Evolutionary conservation across 2,888 invertebrate genomes (phyloP), one percentile per base, ranked within the genome.

Genomic region (Folsomia manolachei): DNA sequence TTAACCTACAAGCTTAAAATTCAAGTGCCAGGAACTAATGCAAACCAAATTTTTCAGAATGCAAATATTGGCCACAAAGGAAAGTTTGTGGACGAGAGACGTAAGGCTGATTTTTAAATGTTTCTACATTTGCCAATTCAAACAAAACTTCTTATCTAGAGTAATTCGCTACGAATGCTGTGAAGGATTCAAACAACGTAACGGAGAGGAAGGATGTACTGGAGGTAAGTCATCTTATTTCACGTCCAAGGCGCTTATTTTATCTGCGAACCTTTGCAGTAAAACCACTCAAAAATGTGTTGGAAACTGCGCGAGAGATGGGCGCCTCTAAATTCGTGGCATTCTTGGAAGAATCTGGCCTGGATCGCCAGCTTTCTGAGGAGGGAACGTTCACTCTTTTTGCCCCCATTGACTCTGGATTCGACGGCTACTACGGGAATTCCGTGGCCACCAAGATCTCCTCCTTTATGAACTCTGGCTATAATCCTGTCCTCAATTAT

Each of bases 141-240:
- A 51, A 51, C 51, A 51, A 51, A 51, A 9, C 11, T 9, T 51
- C 51, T 11, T 9, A 51, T 51, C n/a, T n/a, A 85, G 85, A 9
- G 77, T 84, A 2, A 79, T 86, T 4, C 83, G 85, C 1, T 86
- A 86, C 80, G 86, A 86, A 72, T 87, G 87, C 75, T 87, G 87
- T 73, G 85, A 85, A 76, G 87, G 87, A 0, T 87, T 82, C 79
- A 83, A 84, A 70, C 82, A 82, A 75, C 80, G 85, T 23, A 82
- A 82, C 11, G 85, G 84, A 1, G 82, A 84, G 70, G 81, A 82
- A 19, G 86, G 86, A 1, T 87, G 87, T 78, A 84, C 84, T 1
- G 84, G 84, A 81, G 85, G n/a, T n/a, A n/a, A n/a, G n/a, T n/a
- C 86, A 86, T 81, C 60, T 19, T 14, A 25, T 18, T 39, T 65